Conservation (phyloP, 2,113 vertebrate genomes). For the Microcebus griseorufus region DNA sequence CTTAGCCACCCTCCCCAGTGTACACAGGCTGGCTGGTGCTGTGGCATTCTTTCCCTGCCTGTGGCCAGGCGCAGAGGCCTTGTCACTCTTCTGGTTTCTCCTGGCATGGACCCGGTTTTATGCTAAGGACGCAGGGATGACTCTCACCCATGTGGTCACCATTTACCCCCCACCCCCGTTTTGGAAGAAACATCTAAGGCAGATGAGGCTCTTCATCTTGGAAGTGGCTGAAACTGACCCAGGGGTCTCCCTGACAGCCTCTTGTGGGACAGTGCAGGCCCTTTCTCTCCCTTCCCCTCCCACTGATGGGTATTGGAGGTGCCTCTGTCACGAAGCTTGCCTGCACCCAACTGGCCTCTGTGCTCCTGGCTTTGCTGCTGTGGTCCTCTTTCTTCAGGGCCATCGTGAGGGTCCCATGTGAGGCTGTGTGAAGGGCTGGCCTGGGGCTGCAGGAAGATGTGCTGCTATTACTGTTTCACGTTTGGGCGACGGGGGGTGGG, state of each 20-base stretch:
- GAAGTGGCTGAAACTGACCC: too few species aligned
- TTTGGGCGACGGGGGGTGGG: neutral
- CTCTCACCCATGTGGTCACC: neutral
- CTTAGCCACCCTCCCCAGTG: rapidly evolving
- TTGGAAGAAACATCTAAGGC: neutral
- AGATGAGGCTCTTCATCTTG: too few species aligned
- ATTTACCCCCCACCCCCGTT: too few species aligned
- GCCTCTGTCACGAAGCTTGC: rapidly evolving
- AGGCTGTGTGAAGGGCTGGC: neutral
- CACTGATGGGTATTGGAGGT: too few species aligned
- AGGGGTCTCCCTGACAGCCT: neutral
- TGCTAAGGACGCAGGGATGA: rapidly evolving
- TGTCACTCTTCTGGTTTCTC: neutral
- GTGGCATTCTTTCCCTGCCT: neutral
- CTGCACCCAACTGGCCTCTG: rapidly evolving
- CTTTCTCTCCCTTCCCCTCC: rapidly evolving
- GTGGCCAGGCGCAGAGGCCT: rapidly evolving
- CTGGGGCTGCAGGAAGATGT: neutral
- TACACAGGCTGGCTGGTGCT: neutral
- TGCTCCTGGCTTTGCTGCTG: too few species aligned
- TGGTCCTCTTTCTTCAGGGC: too few species aligned
- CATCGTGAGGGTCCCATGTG: neutral
- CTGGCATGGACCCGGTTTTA: neutral
- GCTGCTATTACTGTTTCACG: rapidly evolving
- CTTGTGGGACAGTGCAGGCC: too few species aligned